Conservation (phyloP, 1,140 invertebrate species). For the Trichomalopsis sarcophagae region DNA sequence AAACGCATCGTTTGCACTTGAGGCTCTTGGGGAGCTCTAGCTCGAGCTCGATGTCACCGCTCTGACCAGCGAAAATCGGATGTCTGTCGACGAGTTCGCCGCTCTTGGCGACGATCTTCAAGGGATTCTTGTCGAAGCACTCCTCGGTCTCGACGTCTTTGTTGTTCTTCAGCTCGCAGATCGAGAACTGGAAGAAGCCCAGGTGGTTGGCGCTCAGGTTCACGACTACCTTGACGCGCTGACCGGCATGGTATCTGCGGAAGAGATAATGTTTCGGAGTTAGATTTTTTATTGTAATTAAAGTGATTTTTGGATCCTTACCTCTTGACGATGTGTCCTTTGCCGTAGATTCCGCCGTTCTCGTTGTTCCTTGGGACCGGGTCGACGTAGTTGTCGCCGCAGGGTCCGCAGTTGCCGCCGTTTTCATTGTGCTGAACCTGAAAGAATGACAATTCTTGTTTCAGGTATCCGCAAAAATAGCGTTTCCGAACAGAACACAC, state of each 20-base stretch:
- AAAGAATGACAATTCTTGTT: neutral
- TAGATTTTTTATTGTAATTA: neutral
- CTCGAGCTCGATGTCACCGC: slow-evolving; percentile 48
- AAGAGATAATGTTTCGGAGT: neutral
- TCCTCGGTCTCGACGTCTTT: slow-evolving; percentile 76
- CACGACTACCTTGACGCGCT: slow-evolving; percentile 75
- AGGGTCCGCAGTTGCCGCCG: slow-evolving; percentile 76
- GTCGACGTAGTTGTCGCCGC: slow-evolving; percentile 75
- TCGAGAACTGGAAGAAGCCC: slow-evolving; percentile 78
- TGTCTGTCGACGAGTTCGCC: slow-evolving; percentile 64
- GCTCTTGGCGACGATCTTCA: slow-evolving; percentile 72
- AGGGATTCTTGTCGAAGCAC: slow-evolving; percentile 79
- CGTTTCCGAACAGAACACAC: neutral
- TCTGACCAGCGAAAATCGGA: slow-evolving; percentile 11
- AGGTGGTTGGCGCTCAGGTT: slow-evolving; percentile 84
- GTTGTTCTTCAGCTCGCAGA: slow-evolving; percentile 74
- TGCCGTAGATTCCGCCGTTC: slow-evolving; percentile 77
- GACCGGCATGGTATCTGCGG: slow-evolving; percentile 57
- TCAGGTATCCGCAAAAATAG: too few species aligned
- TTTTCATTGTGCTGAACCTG: slow-evolving; percentile 58
- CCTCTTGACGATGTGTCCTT: slow-evolving; percentile 73
- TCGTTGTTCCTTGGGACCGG: slow-evolving; percentile 77
- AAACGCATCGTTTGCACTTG: slow-evolving; percentile 78
- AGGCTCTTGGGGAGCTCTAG: slow-evolving; percentile 63
- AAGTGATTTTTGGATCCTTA: slow-evolving; percentile 8